Conservation (phyloP, 2,797 vertebrate species). For the Sarcoramphus papa region DNA sequence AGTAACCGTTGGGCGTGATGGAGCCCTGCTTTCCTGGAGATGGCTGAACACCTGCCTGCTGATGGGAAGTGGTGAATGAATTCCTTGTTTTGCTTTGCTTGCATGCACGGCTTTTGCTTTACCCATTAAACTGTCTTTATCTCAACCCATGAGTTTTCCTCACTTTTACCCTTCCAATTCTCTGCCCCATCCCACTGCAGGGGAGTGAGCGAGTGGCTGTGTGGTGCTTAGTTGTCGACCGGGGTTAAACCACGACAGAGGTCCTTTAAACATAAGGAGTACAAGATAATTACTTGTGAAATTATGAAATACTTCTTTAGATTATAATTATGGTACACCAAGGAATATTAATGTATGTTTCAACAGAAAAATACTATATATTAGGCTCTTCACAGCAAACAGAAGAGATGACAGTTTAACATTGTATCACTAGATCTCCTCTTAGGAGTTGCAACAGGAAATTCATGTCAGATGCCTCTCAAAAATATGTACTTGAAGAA, state of each 20-base stretch:
- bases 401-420: not conserved
- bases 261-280: not conserved
- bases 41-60: not conserved
- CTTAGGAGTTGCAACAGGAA: not conserved
- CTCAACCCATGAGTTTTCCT: not conserved
- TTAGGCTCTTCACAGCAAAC: not conserved
- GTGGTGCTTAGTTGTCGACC: rapidly evolving
- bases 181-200: not conserved
- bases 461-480: not conserved
- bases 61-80: rapidly evolving
- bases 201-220: rapidly evolving
- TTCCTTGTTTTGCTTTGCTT: not conserved
- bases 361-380: not conserved
- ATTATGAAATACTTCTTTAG: not conserved
- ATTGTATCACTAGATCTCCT: not conserved
- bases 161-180: not conserved
- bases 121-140: not conserved
- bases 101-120: rapidly evolving
- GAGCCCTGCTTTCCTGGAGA: not conserved
- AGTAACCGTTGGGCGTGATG: rapidly evolving
- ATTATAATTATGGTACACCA: not conserved
- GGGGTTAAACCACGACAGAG: rapidly evolving
- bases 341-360: not conserved
- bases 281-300: not conserved
- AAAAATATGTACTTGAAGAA: not conserved